These are phyloP conservation scores for Pachypsylla venusta DNA, from an alignment of 1,140 invertebrate genomes.

Conservation along the genomic window DNA sequence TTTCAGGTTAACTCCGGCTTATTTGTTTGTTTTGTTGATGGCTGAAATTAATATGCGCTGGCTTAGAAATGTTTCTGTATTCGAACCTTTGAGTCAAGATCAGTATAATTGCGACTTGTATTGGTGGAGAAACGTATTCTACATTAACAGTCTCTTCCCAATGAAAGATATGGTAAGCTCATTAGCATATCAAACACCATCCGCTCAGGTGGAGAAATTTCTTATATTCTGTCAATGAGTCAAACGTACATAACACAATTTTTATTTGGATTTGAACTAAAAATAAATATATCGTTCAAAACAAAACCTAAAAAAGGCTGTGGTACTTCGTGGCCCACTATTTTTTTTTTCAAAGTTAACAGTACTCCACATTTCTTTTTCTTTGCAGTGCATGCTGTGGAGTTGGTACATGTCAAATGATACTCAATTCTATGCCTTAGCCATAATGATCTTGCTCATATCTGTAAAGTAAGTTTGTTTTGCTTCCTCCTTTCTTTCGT, in stretches of 20 bases:
- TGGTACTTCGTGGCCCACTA: too few species aligned
- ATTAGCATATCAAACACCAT: not conserved
- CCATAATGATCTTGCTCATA: slow-evolving; percentile 51
- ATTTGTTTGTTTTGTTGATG: slow-evolving; percentile 57
- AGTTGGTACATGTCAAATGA: slow-evolving; percentile 87
- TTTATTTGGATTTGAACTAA: too few species aligned
- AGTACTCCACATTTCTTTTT: not conserved
- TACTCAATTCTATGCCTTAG: slow-evolving; percentile 72
- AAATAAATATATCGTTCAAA: too few species aligned
- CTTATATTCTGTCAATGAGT: not conserved
- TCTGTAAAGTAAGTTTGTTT: slow-evolving; percentile 47
- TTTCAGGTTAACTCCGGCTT: slow-evolving; percentile 56
- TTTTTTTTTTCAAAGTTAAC: too few species aligned
- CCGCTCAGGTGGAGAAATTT: not conserved
- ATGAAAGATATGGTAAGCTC: slow-evolving; percentile 53
- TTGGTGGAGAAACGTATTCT: slow-evolving; percentile 70
- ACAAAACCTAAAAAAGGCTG: too few species aligned
- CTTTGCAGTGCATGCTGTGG: slow-evolving; percentile 62
- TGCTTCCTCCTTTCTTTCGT: not conserved
- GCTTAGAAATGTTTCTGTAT: slow-evolving; percentile 48
- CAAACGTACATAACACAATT: too few species aligned
- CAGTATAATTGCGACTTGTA: slow-evolving; percentile 56
- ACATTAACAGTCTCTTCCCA: slow-evolving; percentile 65
- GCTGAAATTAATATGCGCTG: slow-evolving; percentile 53
- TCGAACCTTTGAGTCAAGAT: slow-evolving; percentile 54